Conservation (phyloP, 1,140 invertebrate species). For the Polypedilum vanderplanki region DNA sequence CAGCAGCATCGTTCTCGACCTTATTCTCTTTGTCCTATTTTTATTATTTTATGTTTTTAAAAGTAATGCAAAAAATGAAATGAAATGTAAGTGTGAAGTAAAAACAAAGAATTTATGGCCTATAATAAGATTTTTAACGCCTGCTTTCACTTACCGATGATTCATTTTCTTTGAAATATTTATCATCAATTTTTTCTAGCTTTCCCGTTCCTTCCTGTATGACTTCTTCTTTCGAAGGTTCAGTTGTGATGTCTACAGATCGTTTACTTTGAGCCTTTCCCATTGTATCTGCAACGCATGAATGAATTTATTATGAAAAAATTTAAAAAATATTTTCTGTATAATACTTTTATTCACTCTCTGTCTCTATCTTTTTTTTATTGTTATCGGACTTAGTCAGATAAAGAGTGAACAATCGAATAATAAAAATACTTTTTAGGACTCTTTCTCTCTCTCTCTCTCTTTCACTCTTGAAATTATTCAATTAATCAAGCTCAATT, state of each 20-base stretch:
- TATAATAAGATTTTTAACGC: conserved; percentile 33
- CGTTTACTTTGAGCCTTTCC: conserved; percentile 76
- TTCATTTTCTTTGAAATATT: conserved; percentile 53
- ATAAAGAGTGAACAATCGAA: too few species aligned
- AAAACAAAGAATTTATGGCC: background rate
- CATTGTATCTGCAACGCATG: conserved; percentile 49
- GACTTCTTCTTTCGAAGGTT: conserved; percentile 63
- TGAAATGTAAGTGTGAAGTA: background rate
- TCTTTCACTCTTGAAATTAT: background rate
- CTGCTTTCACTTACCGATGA: conserved; percentile 35
- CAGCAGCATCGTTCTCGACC: conserved; percentile 53
- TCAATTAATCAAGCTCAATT: conserved; percentile 14
- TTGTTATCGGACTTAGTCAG: background rate
- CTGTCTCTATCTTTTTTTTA: background rate
- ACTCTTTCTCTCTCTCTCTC: background rate
- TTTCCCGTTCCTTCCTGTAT: conserved; percentile 55
- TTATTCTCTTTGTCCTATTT: conserved; percentile 33
- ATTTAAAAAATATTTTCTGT: background rate
- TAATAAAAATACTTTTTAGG: too few species aligned
- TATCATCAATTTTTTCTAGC: conserved; percentile 60
- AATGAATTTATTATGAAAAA: background rate
- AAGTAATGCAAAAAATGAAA: conserved; percentile 16
- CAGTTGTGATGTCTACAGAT: conserved; percentile 75
- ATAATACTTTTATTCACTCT: background rate
- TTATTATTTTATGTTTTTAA: background rate